Conservation (phyloP, 2,888 invertebrate species). For the Microchrysa polita region DNA sequence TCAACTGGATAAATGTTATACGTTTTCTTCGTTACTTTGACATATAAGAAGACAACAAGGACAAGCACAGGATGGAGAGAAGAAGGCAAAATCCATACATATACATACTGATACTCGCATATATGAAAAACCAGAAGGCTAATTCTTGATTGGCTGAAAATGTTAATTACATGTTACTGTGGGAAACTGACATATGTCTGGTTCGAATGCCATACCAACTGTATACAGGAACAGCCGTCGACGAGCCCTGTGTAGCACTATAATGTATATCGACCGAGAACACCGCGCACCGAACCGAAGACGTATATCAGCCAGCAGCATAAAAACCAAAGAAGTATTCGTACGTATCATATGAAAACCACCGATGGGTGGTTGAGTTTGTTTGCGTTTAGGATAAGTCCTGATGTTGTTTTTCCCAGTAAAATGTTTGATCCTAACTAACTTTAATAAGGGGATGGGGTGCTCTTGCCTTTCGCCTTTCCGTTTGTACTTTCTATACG, state of each 20-base stretch:
- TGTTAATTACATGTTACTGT: conserved; percentile 49
- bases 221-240: background rate
- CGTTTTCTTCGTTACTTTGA: background rate
- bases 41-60: no score
- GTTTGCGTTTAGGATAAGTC: conserved; percentile 42
- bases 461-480: background rate
- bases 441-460: background rate
- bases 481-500: background rate
- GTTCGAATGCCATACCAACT: conserved; percentile 31
- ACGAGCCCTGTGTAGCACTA: no score
- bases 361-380: conserved; percentile 43
- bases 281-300: no score
- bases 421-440: conserved; percentile 27
- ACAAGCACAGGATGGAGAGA: no score
- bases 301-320: no score
- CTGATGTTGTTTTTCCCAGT: conserved; percentile 45
- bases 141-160: conserved; percentile 48
- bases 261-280: no score
- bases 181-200: conserved; percentile 49
- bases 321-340: conserved; percentile 21
- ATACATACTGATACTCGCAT: no score
- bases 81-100: no score
- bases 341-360: conserved; percentile 38
- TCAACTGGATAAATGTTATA: background rate
- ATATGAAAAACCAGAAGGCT: conserved; percentile 43